Evolutionary conservation across 92 coral and sea anemone species (phyloP), one percentile per base, ranked within the genome.

Genomic region (Epizoanthus stellaris): DNA sequence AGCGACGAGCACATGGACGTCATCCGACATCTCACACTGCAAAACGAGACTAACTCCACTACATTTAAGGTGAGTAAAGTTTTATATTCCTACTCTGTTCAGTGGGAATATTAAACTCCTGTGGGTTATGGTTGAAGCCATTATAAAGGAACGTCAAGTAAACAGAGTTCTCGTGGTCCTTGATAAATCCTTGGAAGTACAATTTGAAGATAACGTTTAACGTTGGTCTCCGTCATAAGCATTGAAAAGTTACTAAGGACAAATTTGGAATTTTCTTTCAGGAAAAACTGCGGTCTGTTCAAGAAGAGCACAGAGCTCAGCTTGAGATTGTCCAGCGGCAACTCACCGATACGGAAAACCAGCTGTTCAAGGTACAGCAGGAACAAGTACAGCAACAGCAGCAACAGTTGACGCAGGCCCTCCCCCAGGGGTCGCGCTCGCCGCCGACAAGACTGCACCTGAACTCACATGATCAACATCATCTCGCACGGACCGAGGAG

Each of bases 1-100:
- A 84, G 82, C 71, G 98, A 94, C 80, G 96, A 96, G 69, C 96
- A 94, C 67, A 85, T 86, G 73, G 98, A 91, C 54, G 87, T 94
- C 1, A 96, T 92, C 21, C 89, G 90, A 56, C 98, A 92, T 73
- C 86, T 96, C 81, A 93, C 95, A 3, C 79, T 90, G 21, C 98
- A 96, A 80, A 96, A 92, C 79, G 98, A 96, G 82, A 90, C 98
- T 20, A 88, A 94, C 53, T 87, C 96, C 0, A 77, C 90, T 34
- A 96, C 98, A 53, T 94, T 91, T 88, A 96, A 96, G 98, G 98
- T 94, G 85, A 45, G 38, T n/a, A 4, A n/a, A 49, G 39, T 5
- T 16, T 76, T 76, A 17, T 59, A 54, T 58, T 36, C 56, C 3
- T 52, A 52, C 15, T 11, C 56, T 9, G 15, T 10, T 52, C 56